Evolutionary conservation across 1,140 invertebrate species (phyloP), one percentile per base, ranked within the genome.

Genomic region (Thrips palmi): DNA sequence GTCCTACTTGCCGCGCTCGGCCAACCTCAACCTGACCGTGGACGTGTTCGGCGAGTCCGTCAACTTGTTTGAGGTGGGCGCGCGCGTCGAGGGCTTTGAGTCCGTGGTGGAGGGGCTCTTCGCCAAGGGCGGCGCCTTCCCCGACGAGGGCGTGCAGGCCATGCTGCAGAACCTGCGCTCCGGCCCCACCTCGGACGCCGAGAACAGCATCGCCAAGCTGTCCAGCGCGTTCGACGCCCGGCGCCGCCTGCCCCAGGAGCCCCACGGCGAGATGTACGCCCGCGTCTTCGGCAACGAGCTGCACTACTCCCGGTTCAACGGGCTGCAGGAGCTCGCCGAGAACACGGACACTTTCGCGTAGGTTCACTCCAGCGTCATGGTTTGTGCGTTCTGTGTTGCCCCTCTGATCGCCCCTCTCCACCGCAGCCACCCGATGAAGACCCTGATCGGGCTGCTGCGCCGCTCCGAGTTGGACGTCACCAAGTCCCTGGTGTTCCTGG

Each of bases 1-100:
- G 39, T 89, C 85, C 0, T 92, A 86, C 49, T 60, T 93, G 15
- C 88, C 88, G 2, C 61, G 83, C 38, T 76, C 82, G 2, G 67
- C 70, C 4, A 74, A 62, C 30, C 59, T 88, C 12, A 92, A 92
- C 53, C 62, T 89, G 7, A 89, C 84, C 0, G 59, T 88, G 2
- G 84, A 92, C 52, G 58, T 92, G 40, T 89, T 92, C 54, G 87
- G 87, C 1, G 74, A 86, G 55, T 83, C 83, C 0, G 70, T 91
- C 18, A 92, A 93, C 59, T 52, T 83, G 22, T 62, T 87, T 36
- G 82, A 87, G 61, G 58, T 77, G 23, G 74, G 74, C 41, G 70
- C 74, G 11, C 65, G 86, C 23, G 63, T 74, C 8, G 81, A 91
- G 57, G 86, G 84, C 24, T 70, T 91, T 35, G 86, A 92, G 52